A percentile compares a stretch with the other conserved stretches of the same genome.
Evolutionary conservation across 2,888 invertebrate genomes (phyloP).

Genomic region (Idaea biselata): DNA sequence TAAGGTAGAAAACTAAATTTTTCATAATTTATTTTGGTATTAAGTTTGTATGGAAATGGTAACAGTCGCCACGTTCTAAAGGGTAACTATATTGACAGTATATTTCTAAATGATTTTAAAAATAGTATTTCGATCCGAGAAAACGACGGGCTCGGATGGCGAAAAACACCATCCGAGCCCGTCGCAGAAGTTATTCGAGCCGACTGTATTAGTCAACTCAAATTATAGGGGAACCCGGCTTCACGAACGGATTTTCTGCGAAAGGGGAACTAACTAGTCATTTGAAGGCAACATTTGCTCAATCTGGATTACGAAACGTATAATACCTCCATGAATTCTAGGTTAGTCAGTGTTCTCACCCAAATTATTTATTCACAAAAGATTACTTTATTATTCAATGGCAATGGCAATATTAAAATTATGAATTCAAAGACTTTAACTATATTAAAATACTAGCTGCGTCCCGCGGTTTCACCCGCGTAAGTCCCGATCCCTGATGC

Average conservation of each 20-base stretch:
- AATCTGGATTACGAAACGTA: background rate
- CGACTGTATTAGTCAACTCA: background rate
- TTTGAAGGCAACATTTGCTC: background rate
- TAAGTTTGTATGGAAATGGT: too few relatives aligned
- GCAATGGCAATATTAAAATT: too few relatives aligned
- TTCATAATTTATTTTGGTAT: too few relatives aligned
- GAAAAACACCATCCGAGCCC: background rate
- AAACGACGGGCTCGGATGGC: too few relatives aligned
- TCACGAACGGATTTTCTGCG: background rate
- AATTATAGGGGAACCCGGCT: background rate
- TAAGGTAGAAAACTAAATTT: too few relatives aligned
- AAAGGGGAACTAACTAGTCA: background rate
- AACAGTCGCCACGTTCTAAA: too few relatives aligned
- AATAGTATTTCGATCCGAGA: background rate
- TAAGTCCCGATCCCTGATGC: too few relatives aligned
- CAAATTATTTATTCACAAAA: background rate
- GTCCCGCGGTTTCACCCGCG: too few relatives aligned
- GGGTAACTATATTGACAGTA: too few relatives aligned
- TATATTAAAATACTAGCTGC: too few relatives aligned
- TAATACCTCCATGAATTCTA: slow-evolving; percentile 22
- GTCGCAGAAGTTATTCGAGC: background rate
- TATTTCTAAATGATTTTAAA: too few relatives aligned
- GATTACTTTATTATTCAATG: background rate
- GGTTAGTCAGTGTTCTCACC: background rate
- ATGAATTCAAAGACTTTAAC: too few relatives aligned